Percentiles rank a stretch among this genome's conserved stretches.
These are phyloP conservation scores for Calliphora vicina DNA, from an alignment of 1,140 invertebrate species.

Conservation along the genomic window DNA sequence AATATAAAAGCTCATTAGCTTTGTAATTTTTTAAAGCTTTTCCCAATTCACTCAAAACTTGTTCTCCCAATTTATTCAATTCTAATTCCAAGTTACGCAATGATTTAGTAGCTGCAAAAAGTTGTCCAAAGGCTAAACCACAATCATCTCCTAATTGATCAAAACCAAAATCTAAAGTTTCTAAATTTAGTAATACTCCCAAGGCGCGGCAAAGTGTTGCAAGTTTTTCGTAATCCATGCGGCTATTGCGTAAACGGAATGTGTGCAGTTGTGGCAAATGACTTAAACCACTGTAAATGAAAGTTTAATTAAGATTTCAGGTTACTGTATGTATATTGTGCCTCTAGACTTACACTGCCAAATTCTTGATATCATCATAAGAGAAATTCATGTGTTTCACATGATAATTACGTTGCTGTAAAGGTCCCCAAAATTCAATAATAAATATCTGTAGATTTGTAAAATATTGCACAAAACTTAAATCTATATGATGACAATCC, in stretches of 20 bases:
- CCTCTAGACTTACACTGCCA: conserved; percentile 40
- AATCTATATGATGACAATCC: conserved; percentile 51
- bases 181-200: conserved; percentile 37
- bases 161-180: conserved; percentile 52
- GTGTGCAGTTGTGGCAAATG: conserved; percentile 43
- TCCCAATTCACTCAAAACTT: conserved; percentile 41
- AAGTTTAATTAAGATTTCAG: not conserved
- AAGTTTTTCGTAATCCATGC: conserved; percentile 47
- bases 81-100: conserved; percentile 47
- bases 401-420: conserved; percentile 45
- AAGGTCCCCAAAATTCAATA: conserved; percentile 51
- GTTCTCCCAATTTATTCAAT: conserved; percentile 43
- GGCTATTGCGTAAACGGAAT: conserved; percentile 54
- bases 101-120: conserved; percentile 41
- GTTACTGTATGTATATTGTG: too few relatives aligned
- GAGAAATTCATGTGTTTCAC: conserved; percentile 50
- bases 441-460: conserved; percentile 42
- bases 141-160: conserved; percentile 51
- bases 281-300: conserved; percentile 41
- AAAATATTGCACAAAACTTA: conserved; percentile 51
- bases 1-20: conserved; percentile 40
- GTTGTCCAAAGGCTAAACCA: conserved; percentile 37
- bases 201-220: conserved; percentile 41
- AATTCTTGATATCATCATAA: conserved; percentile 45
- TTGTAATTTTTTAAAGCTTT: conserved; percentile 29